phyloP scores from a whole-genome alignment of 2,888 invertebrate species.

The Machimus atricapillus region DNA sequence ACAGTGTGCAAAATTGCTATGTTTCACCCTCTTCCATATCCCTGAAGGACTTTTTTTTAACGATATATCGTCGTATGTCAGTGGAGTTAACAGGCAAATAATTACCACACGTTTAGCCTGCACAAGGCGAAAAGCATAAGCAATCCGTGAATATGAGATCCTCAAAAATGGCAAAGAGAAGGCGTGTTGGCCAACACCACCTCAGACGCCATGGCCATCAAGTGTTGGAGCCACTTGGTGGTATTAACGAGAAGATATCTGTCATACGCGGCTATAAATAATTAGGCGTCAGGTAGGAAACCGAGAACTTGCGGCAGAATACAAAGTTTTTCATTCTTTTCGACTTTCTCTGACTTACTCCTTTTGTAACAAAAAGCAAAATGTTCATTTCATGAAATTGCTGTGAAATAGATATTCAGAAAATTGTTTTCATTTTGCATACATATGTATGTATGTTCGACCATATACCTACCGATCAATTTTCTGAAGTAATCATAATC shows the following conservation, averaged over 20 bases:
- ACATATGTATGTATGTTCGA: too few relatives aligned
- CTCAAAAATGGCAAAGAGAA: conserved; percentile 35
- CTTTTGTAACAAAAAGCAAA: background rate
- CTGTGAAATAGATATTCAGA: too few relatives aligned
- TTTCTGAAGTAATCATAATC: too few relatives aligned
- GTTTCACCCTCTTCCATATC: conserved; percentile 3
- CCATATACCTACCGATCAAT: too few relatives aligned
- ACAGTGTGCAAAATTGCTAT: background rate
- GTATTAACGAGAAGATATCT: conserved; percentile 28
- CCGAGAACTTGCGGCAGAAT: background rate
- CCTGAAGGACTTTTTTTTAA: conserved; percentile 16
- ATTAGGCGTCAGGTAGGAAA: background rate
- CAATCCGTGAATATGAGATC: conserved; percentile 27
- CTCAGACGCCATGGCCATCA: conserved; percentile 38
- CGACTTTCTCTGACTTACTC: background rate
- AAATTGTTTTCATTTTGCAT: too few relatives aligned
- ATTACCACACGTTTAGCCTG: conserved; percentile 31
- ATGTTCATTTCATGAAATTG: background rate
- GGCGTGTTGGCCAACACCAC: conserved; percentile 35
- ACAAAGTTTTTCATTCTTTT: background rate
- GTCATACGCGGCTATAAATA: conserved; percentile 23
- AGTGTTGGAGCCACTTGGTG: conserved; percentile 17
- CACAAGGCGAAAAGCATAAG: background rate
- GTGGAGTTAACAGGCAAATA: conserved; percentile 44
- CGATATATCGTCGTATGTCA: conserved; percentile 43